phyloP scores from a whole-genome alignment of 2,888 invertebrate genomes.

The Rhorus exstirpatorius region DNA sequence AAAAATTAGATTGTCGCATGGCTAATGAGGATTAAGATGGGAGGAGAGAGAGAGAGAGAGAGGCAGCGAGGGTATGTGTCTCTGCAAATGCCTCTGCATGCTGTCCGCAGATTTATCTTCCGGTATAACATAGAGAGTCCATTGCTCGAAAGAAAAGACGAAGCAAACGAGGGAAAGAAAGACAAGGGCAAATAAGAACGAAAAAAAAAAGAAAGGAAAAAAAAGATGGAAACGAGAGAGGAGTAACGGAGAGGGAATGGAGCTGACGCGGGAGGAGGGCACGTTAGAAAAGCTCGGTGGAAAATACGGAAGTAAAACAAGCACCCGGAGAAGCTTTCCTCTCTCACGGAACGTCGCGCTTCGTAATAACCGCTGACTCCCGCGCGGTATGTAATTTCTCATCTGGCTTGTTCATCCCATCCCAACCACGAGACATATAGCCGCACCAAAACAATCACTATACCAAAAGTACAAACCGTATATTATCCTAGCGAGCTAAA shows the following conservation, averaged over 20 bases:
- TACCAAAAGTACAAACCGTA: slow-evolving; percentile 33
- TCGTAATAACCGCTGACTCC: slow-evolving; percentile 72
- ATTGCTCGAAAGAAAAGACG: slow-evolving; percentile 54
- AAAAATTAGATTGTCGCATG: slow-evolving; percentile 59
- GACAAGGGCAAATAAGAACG: neutral
- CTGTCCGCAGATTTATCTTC: slow-evolving; percentile 60
- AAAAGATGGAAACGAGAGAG: slow-evolving; percentile 28
- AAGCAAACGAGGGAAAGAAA: slow-evolving; percentile 25
- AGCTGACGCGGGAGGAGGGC: slow-evolving; percentile 43
- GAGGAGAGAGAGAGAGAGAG: neutral
- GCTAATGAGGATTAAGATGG: slow-evolving; percentile 50
- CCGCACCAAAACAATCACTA: slow-evolving; percentile 31
- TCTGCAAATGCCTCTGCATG: slow-evolving; percentile 36
- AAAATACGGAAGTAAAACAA: slow-evolving; percentile 63
- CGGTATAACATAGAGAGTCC: slow-evolving; percentile 52
- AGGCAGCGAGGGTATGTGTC: neutral
- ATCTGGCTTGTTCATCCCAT: slow-evolving; percentile 49
- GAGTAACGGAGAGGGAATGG: slow-evolving; percentile 37
- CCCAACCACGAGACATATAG: slow-evolving; percentile 5
- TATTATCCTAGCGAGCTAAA: neutral
- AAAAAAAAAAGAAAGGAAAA: neutral
- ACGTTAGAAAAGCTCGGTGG: slow-evolving; percentile 51
- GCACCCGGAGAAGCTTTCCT: slow-evolving; percentile 53
- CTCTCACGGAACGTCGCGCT: slow-evolving; percentile 73
- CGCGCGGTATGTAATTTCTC: slow-evolving; percentile 66